Percentiles rank a stretch among this genome's conserved stretches.
phyloP scores from a whole-genome alignment of 2,113 vertebrate genomes.

The Prochilodus magdalenae region DNA sequence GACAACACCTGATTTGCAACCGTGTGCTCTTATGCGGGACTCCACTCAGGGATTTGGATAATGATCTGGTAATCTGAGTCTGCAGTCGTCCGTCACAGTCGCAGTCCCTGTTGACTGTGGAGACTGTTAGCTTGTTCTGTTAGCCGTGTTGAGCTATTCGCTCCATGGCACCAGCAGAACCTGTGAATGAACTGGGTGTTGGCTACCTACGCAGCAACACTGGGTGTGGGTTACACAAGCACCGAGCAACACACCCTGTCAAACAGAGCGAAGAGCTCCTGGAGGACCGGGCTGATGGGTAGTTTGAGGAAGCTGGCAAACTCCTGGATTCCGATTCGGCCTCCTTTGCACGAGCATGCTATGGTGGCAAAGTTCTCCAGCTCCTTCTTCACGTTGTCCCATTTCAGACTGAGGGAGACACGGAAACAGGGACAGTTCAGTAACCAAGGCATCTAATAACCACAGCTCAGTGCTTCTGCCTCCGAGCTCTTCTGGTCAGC shows the following conservation, averaged over 20 bases:
- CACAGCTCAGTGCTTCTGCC: background rate
- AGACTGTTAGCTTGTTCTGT: too few species aligned
- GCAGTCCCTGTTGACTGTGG: too few species aligned
- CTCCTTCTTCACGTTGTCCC: constrained; percentile 89
- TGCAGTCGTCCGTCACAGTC: too few species aligned
- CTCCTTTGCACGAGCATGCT: constrained; percentile 88
- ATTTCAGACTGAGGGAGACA: constrained; percentile 84
- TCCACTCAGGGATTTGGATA: too few species aligned
- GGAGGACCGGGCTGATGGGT: constrained; percentile 84
- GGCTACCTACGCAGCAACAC: background rate
- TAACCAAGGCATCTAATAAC: background rate
- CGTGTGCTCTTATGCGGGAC: too few species aligned
- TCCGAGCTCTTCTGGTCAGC: too few species aligned
- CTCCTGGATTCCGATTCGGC: constrained; percentile 90
- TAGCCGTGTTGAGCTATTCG: too few species aligned
- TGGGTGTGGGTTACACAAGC: background rate
- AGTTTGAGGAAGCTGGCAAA: constrained; percentile 91
- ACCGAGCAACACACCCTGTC: constrained; percentile 83
- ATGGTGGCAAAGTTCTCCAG: constrained; percentile 88
- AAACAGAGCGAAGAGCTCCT: constrained; percentile 91
- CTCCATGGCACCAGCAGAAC: too few species aligned
- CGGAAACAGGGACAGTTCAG: constrained; percentile 4
- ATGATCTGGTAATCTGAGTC: too few species aligned
- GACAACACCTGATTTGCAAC: too few species aligned
- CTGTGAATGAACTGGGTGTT: background rate